A percentile compares a stretch with the other conserved stretches of the same genome.
These are phyloP conservation scores for Serranus cabrilla DNA, from an alignment of 2,797 vertebrate genomes.

Conservation along the genomic window DNA sequence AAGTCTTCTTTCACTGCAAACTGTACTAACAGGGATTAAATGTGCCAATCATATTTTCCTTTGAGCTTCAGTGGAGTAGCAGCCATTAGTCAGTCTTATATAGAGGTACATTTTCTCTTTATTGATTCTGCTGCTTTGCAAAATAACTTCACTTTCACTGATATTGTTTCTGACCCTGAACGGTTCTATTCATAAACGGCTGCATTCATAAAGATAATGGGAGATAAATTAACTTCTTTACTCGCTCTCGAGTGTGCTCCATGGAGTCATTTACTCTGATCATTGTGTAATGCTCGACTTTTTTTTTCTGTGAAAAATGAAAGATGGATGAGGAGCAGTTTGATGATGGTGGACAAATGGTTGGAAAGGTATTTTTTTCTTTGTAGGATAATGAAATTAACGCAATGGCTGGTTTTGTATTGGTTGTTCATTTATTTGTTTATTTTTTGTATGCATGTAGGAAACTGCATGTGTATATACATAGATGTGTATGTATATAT, in stretches of 20 bases:
- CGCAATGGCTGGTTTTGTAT: too few species aligned
- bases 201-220: background rate
- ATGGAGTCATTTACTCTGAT: background rate
- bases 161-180: background rate
- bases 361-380: background rate
- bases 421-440: too few species aligned
- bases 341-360: background rate
- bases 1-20: background rate
- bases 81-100: too few species aligned
- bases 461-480: too few species aligned
- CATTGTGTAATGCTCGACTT: background rate
- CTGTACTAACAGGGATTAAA: constrained; percentile 16
- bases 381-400: background rate
- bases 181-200: background rate
- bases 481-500: too few species aligned
- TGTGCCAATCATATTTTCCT: constrained; percentile 18
- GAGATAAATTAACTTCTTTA: background rate
- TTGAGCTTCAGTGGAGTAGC: background rate
- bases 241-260: background rate
- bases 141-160: background rate
- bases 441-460: too few species aligned
- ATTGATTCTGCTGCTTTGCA: background rate
- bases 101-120: background rate
- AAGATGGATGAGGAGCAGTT: too few species aligned
- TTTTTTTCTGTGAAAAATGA: background rate